phyloP scores from a whole-genome alignment of 92 coral and sea anemone species.

The Galaxea fascicularis region DNA sequence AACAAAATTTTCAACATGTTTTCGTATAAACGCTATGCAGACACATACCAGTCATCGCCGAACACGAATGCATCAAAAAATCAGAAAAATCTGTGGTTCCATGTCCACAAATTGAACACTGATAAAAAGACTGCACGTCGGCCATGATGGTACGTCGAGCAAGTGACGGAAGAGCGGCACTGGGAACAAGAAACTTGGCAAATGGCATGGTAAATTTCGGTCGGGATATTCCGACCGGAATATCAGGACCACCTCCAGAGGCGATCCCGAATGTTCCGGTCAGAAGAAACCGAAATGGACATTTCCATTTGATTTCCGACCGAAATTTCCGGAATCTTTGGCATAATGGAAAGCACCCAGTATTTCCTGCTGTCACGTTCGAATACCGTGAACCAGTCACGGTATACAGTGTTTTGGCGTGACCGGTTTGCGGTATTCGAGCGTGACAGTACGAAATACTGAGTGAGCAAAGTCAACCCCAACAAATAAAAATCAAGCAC shows the following conservation, averaged over 20 bases:
- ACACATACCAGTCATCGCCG: background rate
- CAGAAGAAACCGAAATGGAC: background rate
- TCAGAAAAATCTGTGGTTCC: too few relatives aligned
- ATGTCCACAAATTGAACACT: background rate
- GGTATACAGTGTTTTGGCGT: too few relatives aligned
- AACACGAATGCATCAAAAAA: too few relatives aligned
- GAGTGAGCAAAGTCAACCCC: too few relatives aligned
- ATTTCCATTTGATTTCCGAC: constrained; percentile 10
- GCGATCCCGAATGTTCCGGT: constrained; percentile 16
- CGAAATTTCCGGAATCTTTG: too few relatives aligned
- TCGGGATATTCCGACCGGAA: background rate
- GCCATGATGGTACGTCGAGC: background rate
- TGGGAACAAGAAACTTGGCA: too few relatives aligned
- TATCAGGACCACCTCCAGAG: constrained; percentile 16
- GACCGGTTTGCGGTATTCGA: too few relatives aligned
- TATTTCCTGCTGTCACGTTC: too few relatives aligned
- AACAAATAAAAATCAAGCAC: too few relatives aligned
- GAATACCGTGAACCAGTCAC: too few relatives aligned
- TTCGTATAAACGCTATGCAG: background rate
- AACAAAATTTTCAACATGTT: background rate
- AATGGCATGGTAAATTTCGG: background rate
- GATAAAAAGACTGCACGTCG: background rate
- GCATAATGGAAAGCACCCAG: too few relatives aligned
- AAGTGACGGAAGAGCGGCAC: constrained; percentile 3
- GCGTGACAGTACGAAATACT: too few relatives aligned